Conservation (phyloP, 2,797 vertebrate species). For the Anisognathus igniventris region DNA sequence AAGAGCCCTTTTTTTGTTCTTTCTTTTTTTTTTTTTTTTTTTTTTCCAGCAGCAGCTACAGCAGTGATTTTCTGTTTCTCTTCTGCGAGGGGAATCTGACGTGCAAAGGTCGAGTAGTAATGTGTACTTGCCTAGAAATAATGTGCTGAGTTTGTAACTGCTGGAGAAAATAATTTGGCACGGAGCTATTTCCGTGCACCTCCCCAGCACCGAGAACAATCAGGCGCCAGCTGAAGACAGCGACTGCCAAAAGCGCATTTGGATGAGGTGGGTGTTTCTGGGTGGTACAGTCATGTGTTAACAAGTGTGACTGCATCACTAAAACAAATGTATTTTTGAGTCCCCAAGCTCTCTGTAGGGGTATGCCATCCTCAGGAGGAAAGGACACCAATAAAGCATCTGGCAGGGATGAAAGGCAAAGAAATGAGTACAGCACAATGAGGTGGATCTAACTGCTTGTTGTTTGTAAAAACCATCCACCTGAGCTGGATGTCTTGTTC, state of each 20-base stretch:
- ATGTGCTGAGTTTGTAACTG: constrained; percentile 24
- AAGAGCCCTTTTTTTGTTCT: neutral
- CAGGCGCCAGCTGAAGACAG: constrained; percentile 28
- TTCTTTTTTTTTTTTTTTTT: neutral
- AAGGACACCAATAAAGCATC: neutral
- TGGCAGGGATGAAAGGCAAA: neutral
- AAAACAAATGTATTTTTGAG: neutral
- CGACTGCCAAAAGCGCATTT: constrained; percentile 45
- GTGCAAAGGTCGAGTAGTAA: neutral
- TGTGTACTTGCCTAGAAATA: neutral
- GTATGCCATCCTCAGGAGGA: neutral
- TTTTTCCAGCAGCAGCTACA: neutral
- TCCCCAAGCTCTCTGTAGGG: neutral
- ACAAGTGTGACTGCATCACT: constrained; percentile 5
- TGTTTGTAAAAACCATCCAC: neutral
- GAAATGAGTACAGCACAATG: neutral
- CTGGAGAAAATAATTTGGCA: constrained; percentile 14
- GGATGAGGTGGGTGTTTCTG: constrained; percentile 47
- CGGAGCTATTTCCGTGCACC: neutral
- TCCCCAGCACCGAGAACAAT: constrained; percentile 28
- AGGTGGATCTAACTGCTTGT: neutral
- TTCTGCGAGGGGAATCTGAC: neutral
- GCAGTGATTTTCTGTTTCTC: neutral
- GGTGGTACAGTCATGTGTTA: constrained; percentile 43
- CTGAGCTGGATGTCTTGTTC: neutral